Percentiles rank a stretch among this genome's conserved stretches.
These are phyloP conservation scores for Caradrina kadenii DNA, from an alignment of 2,888 invertebrate genomes.

Conservation along the genomic window DNA sequence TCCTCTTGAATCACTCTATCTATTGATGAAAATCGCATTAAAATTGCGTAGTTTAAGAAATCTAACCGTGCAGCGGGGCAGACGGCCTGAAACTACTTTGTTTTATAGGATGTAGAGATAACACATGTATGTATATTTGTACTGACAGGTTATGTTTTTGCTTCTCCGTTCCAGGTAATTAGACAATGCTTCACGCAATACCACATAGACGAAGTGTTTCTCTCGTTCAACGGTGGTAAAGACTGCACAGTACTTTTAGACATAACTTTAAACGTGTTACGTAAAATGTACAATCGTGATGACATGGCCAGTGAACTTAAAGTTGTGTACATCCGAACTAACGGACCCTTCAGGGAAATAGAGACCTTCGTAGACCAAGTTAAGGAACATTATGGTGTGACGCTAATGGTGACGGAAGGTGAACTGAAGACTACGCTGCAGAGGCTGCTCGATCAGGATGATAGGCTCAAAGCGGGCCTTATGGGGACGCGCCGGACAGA, in stretches of 20 bases:
- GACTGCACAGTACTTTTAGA: constrained; percentile 98
- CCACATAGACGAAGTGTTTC: constrained; percentile 94
- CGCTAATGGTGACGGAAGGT: constrained; percentile 92
- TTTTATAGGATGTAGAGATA: too few relatives aligned
- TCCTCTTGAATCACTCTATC: too few relatives aligned
- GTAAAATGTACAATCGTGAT: constrained; percentile 73
- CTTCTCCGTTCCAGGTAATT: constrained; percentile 88
- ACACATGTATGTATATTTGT: too few relatives aligned
- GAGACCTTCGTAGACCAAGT: constrained; percentile 95
- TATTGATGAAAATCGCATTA: too few relatives aligned
- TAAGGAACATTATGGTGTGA: constrained; percentile 93
- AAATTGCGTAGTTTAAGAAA: too few relatives aligned
- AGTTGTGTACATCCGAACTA: constrained; percentile 95
- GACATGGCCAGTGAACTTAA: constrained; percentile 88
- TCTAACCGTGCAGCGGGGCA: too few relatives aligned
- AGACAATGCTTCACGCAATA: constrained; percentile 91
- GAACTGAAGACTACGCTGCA: constrained; percentile 94
- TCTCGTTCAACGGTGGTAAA: constrained; percentile 99
- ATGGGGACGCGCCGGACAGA: constrained; percentile 98
- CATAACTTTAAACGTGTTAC: constrained; percentile 77
- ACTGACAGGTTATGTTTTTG: neutral
- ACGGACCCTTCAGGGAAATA: constrained; percentile 96
- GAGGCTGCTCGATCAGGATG: constrained; percentile 90
- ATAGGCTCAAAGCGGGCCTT: constrained; percentile 94
- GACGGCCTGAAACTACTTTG: too few relatives aligned